These are phyloP conservation scores for Eucriotettix oculatus DNA, from an alignment of 2,888 invertebrate species.

Conservation along the genomic window DNA sequence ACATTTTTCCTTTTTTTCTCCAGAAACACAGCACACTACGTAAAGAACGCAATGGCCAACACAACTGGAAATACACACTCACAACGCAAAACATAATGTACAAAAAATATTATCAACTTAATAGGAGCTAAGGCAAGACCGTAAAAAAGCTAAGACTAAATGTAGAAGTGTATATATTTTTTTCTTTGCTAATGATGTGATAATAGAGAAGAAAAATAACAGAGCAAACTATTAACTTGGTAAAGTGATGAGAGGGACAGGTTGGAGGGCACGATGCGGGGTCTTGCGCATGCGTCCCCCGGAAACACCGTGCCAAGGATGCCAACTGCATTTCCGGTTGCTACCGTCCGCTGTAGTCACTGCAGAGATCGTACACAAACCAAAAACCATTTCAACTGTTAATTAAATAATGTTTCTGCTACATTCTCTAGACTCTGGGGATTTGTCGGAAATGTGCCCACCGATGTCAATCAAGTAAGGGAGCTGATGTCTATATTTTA, in stretches of 20 bases:
- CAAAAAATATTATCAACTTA: not conserved
- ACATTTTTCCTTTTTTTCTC: not conserved
- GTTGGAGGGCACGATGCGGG: slow-evolving; percentile 1
- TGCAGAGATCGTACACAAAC: not conserved
- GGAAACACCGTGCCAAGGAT: not conserved
- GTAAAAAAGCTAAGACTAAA: too few relatives aligned
- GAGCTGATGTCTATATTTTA: too few relatives aligned
- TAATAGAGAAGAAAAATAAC: not conserved
- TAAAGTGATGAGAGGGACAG: not conserved
- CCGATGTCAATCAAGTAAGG: too few relatives aligned
- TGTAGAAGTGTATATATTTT: too few relatives aligned
- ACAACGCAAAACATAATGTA: not conserved
- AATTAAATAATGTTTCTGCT: too few relatives aligned
- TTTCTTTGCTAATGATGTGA: not conserved
- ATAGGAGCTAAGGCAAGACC: too few relatives aligned
- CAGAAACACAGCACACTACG: not conserved
- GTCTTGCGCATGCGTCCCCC: not conserved
- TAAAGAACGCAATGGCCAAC: not conserved
- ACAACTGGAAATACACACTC: not conserved
- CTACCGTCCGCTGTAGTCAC: not conserved
- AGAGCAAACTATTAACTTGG: not conserved
- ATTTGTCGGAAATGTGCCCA: too few relatives aligned
- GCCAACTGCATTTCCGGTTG: not conserved
- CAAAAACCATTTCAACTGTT: too few relatives aligned
- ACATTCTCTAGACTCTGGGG: too few relatives aligned